Base-by-base conservation (phyloP, 2,797 vertebrate species). In the Fratercula arctica region DNA sequence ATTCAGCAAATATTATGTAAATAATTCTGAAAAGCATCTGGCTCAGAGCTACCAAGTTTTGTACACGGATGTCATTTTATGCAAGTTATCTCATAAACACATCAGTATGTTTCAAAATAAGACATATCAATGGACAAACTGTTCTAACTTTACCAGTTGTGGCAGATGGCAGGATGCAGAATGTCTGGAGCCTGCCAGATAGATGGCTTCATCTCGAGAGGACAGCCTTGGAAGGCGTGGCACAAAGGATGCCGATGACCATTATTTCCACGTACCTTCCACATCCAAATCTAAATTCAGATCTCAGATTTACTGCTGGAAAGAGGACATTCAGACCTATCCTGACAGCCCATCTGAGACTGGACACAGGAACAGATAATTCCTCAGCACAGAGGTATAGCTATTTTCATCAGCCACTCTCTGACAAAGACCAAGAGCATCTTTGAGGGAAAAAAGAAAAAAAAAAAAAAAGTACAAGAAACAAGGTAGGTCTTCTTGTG, bases 101-200 rank as follows among this genome's bases (percentile, higher is more conserved):
- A 4, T 80, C 60, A 29, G n/a, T 16, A 12, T 60, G 64, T 87
- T 93, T 93, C 77, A 85, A 93, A 93, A 92, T 48, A 93, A 83
- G 87, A 46, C 45, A 21, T 45, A 82, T 63, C 60, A 51, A 16
- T 45, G 78, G 77, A 89, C 84, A 94, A 82, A 94, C 67, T 90
- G 70, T 87, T 95, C 92, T 76, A 53, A 70, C 89, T 61, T 84
- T 4, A 68, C 69, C 64, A 89, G 78, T 3, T 85, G 87, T 74
- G 81, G 75, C 92, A 97, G 90, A 94, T 89, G 94, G 95, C 46
- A 66, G 61, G 73, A 90, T 29, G 35, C 63, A 85, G 72, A 69
- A 68, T 70, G 56, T 68, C 92, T 87, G 75, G 39, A 83, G 75
- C 64, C 60, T 89, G 74, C 48, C 64, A 90, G 75, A 90, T 68